Evolutionary conservation across 53 echinoderm and acorn worm species (phyloP).

Genomic region (Mesocentrotus franciscanus): DNA sequence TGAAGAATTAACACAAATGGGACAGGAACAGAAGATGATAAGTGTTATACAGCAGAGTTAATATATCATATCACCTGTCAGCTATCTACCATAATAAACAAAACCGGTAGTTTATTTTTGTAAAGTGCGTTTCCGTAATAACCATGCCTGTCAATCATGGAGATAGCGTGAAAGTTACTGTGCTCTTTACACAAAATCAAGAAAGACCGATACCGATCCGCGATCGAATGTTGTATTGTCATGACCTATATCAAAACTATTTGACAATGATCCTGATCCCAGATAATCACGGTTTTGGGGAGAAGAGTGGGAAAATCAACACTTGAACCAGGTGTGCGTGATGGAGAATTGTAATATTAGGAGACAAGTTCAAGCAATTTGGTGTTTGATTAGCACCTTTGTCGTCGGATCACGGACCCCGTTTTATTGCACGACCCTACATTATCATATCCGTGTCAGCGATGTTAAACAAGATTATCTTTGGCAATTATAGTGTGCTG

Average conservation of each 20-base stretch:
- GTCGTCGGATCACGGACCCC: background rate
- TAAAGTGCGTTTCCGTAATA: conserved; percentile 40
- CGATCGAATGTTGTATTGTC: background rate
- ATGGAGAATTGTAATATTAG: conserved; percentile 31
- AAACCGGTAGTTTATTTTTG: background rate
- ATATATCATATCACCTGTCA: conserved; percentile 18
- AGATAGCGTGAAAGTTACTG: conserved; percentile 10
- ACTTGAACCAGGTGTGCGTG: conserved; percentile 48
- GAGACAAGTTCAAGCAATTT: conserved; percentile 3
- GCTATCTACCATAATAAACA: background rate
- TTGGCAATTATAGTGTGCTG: conserved; percentile 22
- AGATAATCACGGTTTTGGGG: conserved; percentile 43
- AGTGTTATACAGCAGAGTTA: too few species aligned
- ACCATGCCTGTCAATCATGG: conserved; percentile 23
- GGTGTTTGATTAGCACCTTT: conserved; percentile 15
- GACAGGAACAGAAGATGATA: too few species aligned
- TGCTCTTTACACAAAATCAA: background rate
- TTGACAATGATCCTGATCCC: conserved; percentile 7
- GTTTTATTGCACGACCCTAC: background rate
- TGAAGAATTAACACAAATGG: too few species aligned
- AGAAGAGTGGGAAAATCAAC: conserved; percentile 38
- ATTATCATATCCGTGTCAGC: conserved; percentile 15
- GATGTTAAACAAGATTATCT: conserved; percentile 48
- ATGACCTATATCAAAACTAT: conserved; percentile 44
- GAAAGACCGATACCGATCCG: background rate